Evolutionary conservation across 92 coral and sea anemone species (phyloP).

Genomic region (Epizoanthus illoricatus): DNA sequence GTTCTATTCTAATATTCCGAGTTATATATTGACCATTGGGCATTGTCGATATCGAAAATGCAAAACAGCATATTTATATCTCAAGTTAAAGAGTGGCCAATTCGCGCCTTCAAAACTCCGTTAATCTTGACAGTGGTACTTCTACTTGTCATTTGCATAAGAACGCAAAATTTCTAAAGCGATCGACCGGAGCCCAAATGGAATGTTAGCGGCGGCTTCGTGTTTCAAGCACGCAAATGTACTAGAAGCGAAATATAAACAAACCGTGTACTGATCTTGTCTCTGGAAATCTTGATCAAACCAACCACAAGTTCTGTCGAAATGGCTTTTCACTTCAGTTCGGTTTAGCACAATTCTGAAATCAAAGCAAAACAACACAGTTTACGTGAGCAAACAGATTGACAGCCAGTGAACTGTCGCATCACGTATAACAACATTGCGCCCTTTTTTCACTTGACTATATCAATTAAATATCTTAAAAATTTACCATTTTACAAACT

Average conservation of each 20-base stretch:
- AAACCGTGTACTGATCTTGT: constrained; percentile 83
- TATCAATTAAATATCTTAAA: too few relatives aligned
- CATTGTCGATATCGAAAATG: not conserved
- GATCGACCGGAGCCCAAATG: not conserved
- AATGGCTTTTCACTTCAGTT: constrained; percentile 55
- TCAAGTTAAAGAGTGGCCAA: not conserved
- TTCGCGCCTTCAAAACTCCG: not conserved
- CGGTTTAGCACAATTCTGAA: constrained; percentile 62
- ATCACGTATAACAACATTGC: too few relatives aligned
- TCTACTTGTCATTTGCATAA: constrained; percentile 23
- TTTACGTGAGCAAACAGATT: constrained; percentile 4
- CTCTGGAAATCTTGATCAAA: constrained; percentile 87
- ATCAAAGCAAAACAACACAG: constrained; percentile 32
- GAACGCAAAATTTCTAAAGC: not conserved
- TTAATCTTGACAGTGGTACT: not conserved
- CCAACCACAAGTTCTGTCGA: constrained; percentile 74
- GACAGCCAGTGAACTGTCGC: too few relatives aligned
- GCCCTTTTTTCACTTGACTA: too few relatives aligned
- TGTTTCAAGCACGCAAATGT: constrained; percentile 13
- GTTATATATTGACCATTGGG: not conserved
- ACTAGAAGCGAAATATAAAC: constrained; percentile 6
- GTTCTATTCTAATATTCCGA: not conserved
- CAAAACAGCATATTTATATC: not conserved
- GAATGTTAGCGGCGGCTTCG: not conserved
- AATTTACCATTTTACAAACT: not conserved